Percentiles rank a stretch among this genome's conserved stretches.
These are phyloP conservation scores for Agrochola lota DNA, from an alignment of 2,888 invertebrate genomes.

Conservation along the genomic window DNA sequence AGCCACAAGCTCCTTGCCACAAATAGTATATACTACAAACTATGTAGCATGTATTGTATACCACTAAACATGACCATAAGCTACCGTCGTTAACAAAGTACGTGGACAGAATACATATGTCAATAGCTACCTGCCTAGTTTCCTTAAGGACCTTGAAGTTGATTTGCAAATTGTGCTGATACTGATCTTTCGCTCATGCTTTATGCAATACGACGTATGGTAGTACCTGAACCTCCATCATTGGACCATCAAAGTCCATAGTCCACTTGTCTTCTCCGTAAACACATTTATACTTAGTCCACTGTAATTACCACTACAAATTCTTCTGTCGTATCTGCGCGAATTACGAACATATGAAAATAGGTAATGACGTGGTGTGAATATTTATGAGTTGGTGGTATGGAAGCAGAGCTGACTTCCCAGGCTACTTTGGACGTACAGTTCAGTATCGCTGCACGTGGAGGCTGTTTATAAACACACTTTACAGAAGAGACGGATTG, in stretches of 20 bases:
- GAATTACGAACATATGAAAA: neutral
- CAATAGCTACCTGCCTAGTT: slow-evolving; percentile 19
- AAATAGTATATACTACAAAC: slow-evolving; percentile 19
- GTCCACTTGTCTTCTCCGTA: slow-evolving; percentile 1
- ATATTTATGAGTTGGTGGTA: neutral
- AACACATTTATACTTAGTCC: neutral
- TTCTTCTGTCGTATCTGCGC: neutral
- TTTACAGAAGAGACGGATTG: neutral
- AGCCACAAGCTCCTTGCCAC: neutral
- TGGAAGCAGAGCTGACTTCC: no score
- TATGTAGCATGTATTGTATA: slow-evolving; percentile 32
- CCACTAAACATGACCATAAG: slow-evolving; percentile 20
- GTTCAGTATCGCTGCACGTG: no score
- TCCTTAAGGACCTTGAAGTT: slow-evolving; percentile 25
- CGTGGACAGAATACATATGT: slow-evolving; percentile 34
- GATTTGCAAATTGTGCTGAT: slow-evolving; percentile 49
- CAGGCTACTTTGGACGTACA: no score
- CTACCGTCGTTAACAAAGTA: slow-evolving; percentile 41
- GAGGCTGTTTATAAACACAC: no score
- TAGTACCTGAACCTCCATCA: slow-evolving; percentile 16
- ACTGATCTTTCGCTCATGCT: slow-evolving; percentile 45
- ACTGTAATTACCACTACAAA: neutral
- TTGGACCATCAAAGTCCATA: neutral
- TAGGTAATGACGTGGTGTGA: neutral
- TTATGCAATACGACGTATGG: slow-evolving; percentile 34